Conservation (phyloP, 2,888 invertebrate species). For the Leptinotarsa haldemani region DNA sequence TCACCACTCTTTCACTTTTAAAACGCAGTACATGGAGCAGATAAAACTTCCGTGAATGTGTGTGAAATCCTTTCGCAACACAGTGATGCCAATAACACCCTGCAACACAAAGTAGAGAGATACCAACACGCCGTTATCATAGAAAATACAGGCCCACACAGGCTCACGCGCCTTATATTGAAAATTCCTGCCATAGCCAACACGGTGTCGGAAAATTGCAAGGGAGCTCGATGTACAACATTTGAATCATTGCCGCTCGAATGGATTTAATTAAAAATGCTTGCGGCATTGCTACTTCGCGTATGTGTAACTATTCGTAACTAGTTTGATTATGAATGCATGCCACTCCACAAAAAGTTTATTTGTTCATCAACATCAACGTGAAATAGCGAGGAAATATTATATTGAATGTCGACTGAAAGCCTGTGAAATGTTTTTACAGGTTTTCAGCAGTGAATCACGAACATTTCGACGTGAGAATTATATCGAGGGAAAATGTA, state of each 20-base stretch:
- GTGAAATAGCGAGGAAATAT: background rate
- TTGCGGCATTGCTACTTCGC: conserved; percentile 22
- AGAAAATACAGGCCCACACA: conserved; percentile 14
- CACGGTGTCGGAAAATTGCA: conserved; percentile 33
- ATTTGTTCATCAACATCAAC: background rate
- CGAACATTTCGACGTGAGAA: too few relatives aligned
- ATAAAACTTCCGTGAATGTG: background rate
- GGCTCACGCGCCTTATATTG: conserved; percentile 36
- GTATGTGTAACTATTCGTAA: background rate
- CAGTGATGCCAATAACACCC: conserved; percentile 32
- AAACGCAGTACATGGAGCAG: background rate
- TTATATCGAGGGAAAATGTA: too few relatives aligned
- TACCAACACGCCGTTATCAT: conserved; percentile 32
- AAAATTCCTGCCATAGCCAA: conserved; percentile 35
- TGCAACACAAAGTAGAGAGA: conserved; percentile 30
- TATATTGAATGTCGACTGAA: background rate
- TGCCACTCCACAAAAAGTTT: background rate
- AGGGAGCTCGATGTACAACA: conserved; percentile 29
- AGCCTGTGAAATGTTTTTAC: too few relatives aligned
- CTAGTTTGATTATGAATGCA: background rate
- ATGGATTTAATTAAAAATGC: conserved; percentile 35
- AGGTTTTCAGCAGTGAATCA: too few relatives aligned
- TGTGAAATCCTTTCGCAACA: conserved; percentile 26
- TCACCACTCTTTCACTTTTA: too few relatives aligned
- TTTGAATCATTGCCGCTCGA: conserved; percentile 34